Evolutionary conservation across 1,140 invertebrate species (phyloP), one percentile per base, ranked within the genome.

Genomic region (Drosophila kikkawai): DNA sequence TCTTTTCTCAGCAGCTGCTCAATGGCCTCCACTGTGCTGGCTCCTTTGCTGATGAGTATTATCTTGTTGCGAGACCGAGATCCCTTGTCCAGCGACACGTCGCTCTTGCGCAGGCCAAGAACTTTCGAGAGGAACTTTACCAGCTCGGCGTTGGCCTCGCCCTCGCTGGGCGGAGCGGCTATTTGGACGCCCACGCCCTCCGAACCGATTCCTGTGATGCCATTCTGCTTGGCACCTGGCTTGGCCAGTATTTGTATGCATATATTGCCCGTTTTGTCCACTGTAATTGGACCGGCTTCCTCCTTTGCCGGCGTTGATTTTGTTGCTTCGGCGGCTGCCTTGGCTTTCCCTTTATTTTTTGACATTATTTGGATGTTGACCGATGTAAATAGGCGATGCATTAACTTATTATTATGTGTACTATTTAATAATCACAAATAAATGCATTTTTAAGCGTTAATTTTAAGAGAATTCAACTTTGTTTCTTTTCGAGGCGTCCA

Each of bases 141-240:
- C 9, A 97, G 93, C 90, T 96, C 96, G 0, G 94, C 94, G 82
- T 97, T 97, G 7, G 96, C 96, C 93, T 96, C 96, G 5, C 96
- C 96, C 87, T 97, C 96, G 6, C 95, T 94, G 4, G 96, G 96
- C 32, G 96, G 96, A 5, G 96, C 96, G 61, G 94, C 94, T 76
- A 97, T 96, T 88, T 96, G 96, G 44, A 97, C 93, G 36, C 95
- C 91, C 13, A 92, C 91, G 12, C 83, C 92, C 70, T 93, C 92
- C 1, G 47, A 13, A 1, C 77, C 70, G 42, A 93, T 94, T 95
- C 96, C 95, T 86, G 95, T 96, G 68, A 97, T 94, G 32, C 93
- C 93, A 88, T 96, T 97, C 55, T 94, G 93, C 93, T 96, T 97
- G 0, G 96, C 95, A 55, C 96, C 96, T 32, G 96, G 96, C 93